A percentile compares a stretch with the other conserved stretches of the same genome.
These are phyloP conservation scores for Hoplias malabaricus DNA, from an alignment of 2,113 vertebrate genomes.

Conservation along the genomic window DNA sequence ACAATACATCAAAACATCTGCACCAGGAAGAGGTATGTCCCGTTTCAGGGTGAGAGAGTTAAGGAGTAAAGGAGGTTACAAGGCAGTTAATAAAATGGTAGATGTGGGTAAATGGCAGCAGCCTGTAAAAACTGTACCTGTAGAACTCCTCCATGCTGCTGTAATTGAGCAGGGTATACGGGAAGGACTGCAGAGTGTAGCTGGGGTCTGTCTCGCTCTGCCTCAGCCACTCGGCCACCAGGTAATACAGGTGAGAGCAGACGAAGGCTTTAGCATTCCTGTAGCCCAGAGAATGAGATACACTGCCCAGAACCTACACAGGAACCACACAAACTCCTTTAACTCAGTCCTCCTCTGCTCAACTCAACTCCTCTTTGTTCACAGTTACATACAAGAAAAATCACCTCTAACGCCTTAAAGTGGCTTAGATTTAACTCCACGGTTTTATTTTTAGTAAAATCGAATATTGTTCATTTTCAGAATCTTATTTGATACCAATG, in stretches of 20 bases:
- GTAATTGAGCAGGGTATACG: constrained; percentile 83
- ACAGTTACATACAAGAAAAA: too few species aligned
- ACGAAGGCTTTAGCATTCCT: constrained; percentile 82
- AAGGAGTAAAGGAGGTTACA: background rate
- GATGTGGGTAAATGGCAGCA: too few species aligned
- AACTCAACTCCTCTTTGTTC: too few species aligned
- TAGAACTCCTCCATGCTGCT: constrained; percentile 84
- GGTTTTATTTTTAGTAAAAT: too few species aligned
- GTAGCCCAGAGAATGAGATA: constrained; percentile 82
- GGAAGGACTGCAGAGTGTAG: constrained; percentile 86
- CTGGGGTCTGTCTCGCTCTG: constrained; percentile 75
- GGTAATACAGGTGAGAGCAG: constrained; percentile 87
- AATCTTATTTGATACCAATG: too few species aligned
- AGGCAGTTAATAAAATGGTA: too few species aligned
- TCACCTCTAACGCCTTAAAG: too few species aligned
- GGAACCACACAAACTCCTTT: background rate
- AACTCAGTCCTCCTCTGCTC: too few species aligned
- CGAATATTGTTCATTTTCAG: too few species aligned
- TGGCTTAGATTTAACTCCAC: too few species aligned
- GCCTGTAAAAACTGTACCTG: constrained; percentile 66
- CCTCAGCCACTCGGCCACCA: constrained; percentile 89
- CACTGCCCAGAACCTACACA: constrained; percentile 81
- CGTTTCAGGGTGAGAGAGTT: background rate
- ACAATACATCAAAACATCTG: too few species aligned
- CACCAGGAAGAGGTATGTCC: too few species aligned